Evolutionary conservation across 2,113 vertebrate genomes (phyloP).

Genomic region (Macroglossus sobrinus): DNA sequence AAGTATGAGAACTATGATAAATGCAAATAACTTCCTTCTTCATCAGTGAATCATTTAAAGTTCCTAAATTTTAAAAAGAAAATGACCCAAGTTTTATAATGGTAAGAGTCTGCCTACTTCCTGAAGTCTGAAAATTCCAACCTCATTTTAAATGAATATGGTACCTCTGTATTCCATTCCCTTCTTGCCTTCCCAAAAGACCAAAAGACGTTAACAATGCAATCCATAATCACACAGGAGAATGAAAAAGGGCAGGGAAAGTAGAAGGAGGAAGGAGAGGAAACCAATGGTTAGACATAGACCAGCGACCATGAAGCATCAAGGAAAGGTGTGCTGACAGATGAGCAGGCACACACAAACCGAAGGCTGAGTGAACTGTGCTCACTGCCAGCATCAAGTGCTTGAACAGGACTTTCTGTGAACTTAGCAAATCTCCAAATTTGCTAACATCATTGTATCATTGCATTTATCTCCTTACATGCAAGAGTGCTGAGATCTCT

Average conservation of each 20-base stretch:
- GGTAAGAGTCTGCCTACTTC: constrained; percentile 5
- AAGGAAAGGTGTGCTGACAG: not conserved
- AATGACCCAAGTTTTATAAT: constrained; percentile 47
- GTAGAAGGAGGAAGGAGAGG: not conserved
- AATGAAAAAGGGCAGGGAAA: not conserved
- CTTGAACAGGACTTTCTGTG: not conserved
- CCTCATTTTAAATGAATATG: constrained; percentile 40
- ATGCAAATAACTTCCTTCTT: constrained; percentile 34
- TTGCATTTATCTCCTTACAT: not conserved
- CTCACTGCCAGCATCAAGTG: not conserved
- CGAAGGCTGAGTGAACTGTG: not conserved
- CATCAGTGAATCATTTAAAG: constrained; percentile 19
- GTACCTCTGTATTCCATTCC: constrained; percentile 17
- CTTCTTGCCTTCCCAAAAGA: not conserved
- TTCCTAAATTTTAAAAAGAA: constrained; percentile 39
- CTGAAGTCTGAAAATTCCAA: constrained; percentile 34
- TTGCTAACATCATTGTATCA: not conserved
- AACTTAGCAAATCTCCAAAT: not conserved
- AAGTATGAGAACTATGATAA: constrained; percentile 35
- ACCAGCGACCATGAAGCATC: not conserved
- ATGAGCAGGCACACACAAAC: not conserved
- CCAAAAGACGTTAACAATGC: not conserved
- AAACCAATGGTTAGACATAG: not conserved
- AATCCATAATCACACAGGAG: not conserved
- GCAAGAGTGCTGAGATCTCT: not conserved